A percentile compares a stretch with the other conserved stretches of the same genome.
phyloP scores from a whole-genome alignment of 2,888 invertebrate genomes.

The Cylloceria caligata region DNA sequence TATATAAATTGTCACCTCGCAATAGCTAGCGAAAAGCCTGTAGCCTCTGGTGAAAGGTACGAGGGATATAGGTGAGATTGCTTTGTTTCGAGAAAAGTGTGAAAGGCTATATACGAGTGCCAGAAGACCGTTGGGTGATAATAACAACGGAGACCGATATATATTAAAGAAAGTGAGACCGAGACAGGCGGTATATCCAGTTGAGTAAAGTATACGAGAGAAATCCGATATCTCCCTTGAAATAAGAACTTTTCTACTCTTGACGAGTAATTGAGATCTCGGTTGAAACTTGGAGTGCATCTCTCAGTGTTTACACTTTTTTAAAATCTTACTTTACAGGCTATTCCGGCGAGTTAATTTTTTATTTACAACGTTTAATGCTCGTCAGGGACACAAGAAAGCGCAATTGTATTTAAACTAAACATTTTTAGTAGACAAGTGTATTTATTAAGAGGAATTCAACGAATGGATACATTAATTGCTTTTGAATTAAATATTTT shows the following conservation, averaged over 20 bases:
- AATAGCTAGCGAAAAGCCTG: constrained; percentile 75
- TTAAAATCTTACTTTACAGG: too few relatives aligned
- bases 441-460: background rate
- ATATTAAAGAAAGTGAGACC: constrained; percentile 39
- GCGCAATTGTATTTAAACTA: background rate
- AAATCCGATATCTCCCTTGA: constrained; percentile 77
- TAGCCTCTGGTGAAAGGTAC: constrained; percentile 24
- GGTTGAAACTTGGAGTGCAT: background rate
- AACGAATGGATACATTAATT: too few relatives aligned
- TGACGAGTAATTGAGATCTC: constrained; percentile 25
- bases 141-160: constrained; percentile 46
- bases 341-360: background rate
- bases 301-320: background rate
- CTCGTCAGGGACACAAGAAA: background rate
- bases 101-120: constrained; percentile 35
- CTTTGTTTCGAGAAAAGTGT: constrained; percentile 78
- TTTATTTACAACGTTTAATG: background rate
- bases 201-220: constrained; percentile 56
- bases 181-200: constrained; percentile 25
- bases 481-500: too few relatives aligned
- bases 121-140: constrained; percentile 51
- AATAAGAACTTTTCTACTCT: constrained; percentile 73
- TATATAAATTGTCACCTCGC: constrained; percentile 84
- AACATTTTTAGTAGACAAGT: background rate
- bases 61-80: constrained; percentile 75